Evolutionary conservation across 2,797 vertebrate species (phyloP), one percentile per base, ranked within the genome.

Genomic region (Sphaeramia orbicularis): DNA sequence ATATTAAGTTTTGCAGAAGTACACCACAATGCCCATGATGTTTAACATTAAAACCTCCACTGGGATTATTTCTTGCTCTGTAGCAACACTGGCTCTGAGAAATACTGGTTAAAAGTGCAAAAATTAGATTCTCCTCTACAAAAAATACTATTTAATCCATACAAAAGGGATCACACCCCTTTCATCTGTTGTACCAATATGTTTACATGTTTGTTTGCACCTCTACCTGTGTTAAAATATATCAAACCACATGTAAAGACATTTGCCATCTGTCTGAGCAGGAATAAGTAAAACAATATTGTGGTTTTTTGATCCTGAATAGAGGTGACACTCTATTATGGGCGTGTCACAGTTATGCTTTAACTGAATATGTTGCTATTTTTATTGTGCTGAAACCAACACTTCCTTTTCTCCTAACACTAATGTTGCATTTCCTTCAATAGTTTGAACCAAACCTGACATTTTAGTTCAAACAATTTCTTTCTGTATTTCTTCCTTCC

Each of bases 161-260:
- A 50, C 16, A 38, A 38, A 47, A 38, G 42, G 37, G 16, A 63
- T 2, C 9, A 13, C 7, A 54, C 35, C 35, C 4, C 37, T 67
- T 55, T 3, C 1, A 61, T 60, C 40, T n/a, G 41, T 35, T 42
- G 38, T 24, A 27, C 49, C 47, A 48, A 70, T 43, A 40, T 66
- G 45, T 54, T 41, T 49, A 4, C 69, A 14, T 68, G 35, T 27
- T 24, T 30, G 13, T 35, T 36, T 78, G 47, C 41, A 68, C 50
- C 56, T 24, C 35, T 16, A 7, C 19, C 40, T 60, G 11, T n/a
- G 1, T 59, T 60, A 8, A 47, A 66, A 32, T 43, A 42, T 2
- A 13, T 32, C 11, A 2, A 36, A 44, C 4, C 36, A 48, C 53
- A 58, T 18, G 24, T 40, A 10, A 62, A 30, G 27, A 57, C 55